Percentiles rank a stretch among this genome's conserved stretches.
Evolutionary conservation across 2,797 vertebrate species (phyloP).

Genomic region (Hippocampus kuda): DNA sequence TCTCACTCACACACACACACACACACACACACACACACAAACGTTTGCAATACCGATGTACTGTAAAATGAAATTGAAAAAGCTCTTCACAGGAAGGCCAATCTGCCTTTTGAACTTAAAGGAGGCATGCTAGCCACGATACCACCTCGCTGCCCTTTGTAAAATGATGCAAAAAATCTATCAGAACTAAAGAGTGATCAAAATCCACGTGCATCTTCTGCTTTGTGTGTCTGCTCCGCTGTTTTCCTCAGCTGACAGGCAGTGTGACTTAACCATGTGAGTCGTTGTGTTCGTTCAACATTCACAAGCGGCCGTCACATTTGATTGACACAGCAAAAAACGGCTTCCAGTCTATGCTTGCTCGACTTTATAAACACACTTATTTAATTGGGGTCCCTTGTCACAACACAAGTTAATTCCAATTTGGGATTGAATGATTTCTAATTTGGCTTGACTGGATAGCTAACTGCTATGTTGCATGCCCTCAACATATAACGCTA

Average conservation of each 20-base stretch:
- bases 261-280: not conserved
- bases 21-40: too few relatives aligned
- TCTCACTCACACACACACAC: too few relatives aligned
- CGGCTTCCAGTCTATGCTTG: not conserved
- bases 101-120: too few relatives aligned
- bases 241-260: conserved; percentile 1
- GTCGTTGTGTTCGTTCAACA: not conserved
- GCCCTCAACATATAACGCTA: too few relatives aligned
- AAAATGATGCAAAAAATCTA: not conserved
- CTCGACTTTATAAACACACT: too few relatives aligned
- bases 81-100: too few relatives aligned
- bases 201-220: not conserved
- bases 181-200: not conserved
- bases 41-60: too few relatives aligned
- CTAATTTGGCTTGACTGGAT: not conserved
- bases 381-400: not conserved
- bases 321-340: not conserved
- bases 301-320: not conserved
- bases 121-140: not conserved
- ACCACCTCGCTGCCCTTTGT: not conserved
- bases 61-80: too few relatives aligned
- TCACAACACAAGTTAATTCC: not conserved
- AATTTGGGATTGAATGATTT: not conserved
- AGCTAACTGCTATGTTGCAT: not conserved
- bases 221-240: not conserved